Base-by-base conservation (phyloP, 2,888 invertebrate species). In the Synergus laeviventris region DNA sequence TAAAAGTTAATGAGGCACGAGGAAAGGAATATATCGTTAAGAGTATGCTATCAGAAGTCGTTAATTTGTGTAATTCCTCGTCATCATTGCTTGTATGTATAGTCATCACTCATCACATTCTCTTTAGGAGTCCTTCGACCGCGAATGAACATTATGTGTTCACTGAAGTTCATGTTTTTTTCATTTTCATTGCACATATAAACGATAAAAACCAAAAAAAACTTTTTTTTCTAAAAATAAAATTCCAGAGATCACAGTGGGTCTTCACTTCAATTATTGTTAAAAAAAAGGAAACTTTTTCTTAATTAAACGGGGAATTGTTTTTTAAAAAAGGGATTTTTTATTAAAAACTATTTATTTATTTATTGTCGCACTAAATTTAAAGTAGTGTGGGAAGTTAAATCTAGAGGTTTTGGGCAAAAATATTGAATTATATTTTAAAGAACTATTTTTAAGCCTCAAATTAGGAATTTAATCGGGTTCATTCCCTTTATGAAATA, bases 31-130 rank as follows among this genome's bases (percentile, higher is more conserved):
- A 56, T 21, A 21, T 56, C 21, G 56, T 21, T 21, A 21, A 56
- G 56, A 21, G 21, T 21, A 12, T 56, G 21, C 56, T 56, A 56
- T 56, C 56, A 56, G 21, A 56, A 18, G 56, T 56, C 21, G 56
- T 21, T 56, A 56, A 56, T 56, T 56, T 56, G 56, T 56, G 56
- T 56, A 21, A 56, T 56, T 56, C 21, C 11, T 56, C 56, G 56
- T 56, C 56, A 56, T 56, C 56, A 3, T 5, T 21, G 56, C 21
- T 56, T 56, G 12, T 54, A 45, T 16, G 16, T 16, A 45, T 45
- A 21, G 21, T 56, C 18, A 21, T 56, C 56, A 18, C 56, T 56
- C 18, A 21, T 56, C 56, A 18, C 56, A 56, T 56, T 56, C 56
- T 21, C 56, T 56, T 21, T 21, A 18, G 12, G 56, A 56, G 21